phyloP scores from a whole-genome alignment of 2,888 invertebrate genomes.

The Odiellus spinosus region DNA sequence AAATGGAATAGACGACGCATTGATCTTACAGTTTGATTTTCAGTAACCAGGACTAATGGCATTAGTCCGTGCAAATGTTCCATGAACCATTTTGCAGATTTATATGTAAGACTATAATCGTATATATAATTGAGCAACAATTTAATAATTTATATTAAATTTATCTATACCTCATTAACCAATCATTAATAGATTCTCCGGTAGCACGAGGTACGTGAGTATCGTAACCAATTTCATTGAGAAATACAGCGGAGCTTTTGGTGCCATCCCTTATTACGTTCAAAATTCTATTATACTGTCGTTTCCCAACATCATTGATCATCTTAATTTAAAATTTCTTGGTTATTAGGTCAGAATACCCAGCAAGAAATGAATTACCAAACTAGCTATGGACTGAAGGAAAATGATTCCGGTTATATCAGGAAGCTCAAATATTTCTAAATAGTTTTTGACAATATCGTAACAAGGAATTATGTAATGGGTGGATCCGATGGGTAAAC shows the following conservation, averaged over 20 bases:
- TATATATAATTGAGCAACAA: no score
- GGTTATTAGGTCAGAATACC: no score
- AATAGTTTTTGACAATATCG: conserved; percentile 25
- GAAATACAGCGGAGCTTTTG: conserved; percentile 24
- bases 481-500: conserved; percentile 22
- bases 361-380: no score
- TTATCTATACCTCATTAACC: background rate
- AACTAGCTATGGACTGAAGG: conserved; percentile 19
- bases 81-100: conserved; percentile 26
- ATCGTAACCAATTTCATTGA: conserved; percentile 27
- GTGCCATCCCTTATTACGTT: conserved; percentile 23
- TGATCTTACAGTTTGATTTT: conserved; percentile 12
- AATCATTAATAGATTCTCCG: conserved; percentile 16
- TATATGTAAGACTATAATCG: conserved; percentile 23
- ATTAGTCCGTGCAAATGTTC: conserved; percentile 26
- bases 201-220: conserved; percentile 23
- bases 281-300: conserved; percentile 22
- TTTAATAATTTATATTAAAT: background rate
- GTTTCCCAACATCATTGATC: conserved; percentile 22
- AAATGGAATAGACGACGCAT: background rate
- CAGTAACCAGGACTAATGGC: conserved; percentile 27
- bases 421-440: conserved; percentile 27
- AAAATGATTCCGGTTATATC: conserved; percentile 27
- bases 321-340: no score
- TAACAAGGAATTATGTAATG: conserved; percentile 28